phyloP scores from a whole-genome alignment of 2,888 invertebrate genomes.

The Drosophila fulvimacula region DNA sequence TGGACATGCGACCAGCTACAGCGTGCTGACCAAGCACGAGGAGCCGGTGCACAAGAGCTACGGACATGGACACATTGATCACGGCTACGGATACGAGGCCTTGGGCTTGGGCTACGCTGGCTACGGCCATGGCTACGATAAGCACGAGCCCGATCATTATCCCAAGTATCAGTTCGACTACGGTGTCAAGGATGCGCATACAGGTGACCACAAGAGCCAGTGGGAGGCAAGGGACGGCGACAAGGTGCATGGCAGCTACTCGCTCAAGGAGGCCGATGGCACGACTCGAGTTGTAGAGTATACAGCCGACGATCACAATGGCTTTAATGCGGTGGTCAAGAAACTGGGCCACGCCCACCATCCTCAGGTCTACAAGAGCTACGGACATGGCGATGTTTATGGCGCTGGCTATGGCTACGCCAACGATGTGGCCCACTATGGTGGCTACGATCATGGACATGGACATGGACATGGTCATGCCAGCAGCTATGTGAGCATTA shows the following conservation, averaged over 20 bases:
- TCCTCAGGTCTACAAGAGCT: constrained; percentile 74
- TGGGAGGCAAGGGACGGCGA: constrained; percentile 86
- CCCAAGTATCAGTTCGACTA: constrained; percentile 85
- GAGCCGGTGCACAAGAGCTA: constrained; percentile 59
- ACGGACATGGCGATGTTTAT: constrained; percentile 56
- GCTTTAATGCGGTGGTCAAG: constrained; percentile 86
- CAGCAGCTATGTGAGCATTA: constrained; percentile 79
- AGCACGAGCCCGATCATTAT: constrained; percentile 84
- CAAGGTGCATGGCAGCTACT: constrained; percentile 85
- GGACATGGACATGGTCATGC: constrained; percentile 68
- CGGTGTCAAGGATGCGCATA: constrained; percentile 85
- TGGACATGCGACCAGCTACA: constrained; percentile 74
- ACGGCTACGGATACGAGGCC: constrained; percentile 36
- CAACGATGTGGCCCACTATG: constrained; percentile 50
- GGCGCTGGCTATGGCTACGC: constrained; percentile 61
- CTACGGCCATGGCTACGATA: constrained; percentile 65
- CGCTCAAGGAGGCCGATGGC: constrained; percentile 85
- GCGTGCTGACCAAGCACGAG: constrained; percentile 80
- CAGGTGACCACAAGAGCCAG: constrained; percentile 85
- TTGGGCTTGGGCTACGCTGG: constrained; percentile 30
- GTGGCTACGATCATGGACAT: constrained; percentile 50
- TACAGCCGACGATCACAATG: constrained; percentile 85
- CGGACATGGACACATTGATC: constrained; percentile 35
- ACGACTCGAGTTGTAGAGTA: constrained; percentile 86
- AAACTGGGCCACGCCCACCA: constrained; percentile 84